These are phyloP conservation scores for Heliconius erato DNA, from an alignment of 2,888 invertebrate species.

Conservation along the genomic window DNA sequence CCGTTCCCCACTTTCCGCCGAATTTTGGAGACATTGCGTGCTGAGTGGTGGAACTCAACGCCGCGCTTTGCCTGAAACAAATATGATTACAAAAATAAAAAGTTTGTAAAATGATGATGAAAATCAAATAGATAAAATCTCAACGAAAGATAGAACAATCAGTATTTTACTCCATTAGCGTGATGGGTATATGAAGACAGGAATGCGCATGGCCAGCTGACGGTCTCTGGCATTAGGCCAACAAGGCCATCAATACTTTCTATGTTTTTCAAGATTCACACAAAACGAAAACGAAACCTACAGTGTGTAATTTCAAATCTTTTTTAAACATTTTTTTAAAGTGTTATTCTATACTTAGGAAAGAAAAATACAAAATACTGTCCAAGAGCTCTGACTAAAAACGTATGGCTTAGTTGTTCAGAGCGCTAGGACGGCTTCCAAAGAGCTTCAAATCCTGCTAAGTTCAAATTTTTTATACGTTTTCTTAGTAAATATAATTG, in stretches of 20 bases:
- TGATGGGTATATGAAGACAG: conserved; percentile 42
- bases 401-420: no score
- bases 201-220: conserved; percentile 48
- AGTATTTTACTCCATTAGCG: conserved; percentile 37
- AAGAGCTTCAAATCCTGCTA: no score
- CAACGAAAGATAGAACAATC: conserved; percentile 35
- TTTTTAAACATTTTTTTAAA: no score
- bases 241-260: conserved; percentile 49
- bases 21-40: no score
- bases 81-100: background rate
- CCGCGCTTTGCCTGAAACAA: background rate
- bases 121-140: conserved; percentile 14
- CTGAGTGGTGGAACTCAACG: no score
- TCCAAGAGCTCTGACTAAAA: no score
- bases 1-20: no score
- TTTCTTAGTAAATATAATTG: background rate
- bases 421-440: no score
- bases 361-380: no score
- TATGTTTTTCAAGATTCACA: conserved; percentile 44
- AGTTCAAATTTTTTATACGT: no score
- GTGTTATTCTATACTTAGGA: no score
- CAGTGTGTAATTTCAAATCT: conserved; percentile 3
- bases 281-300: conserved; percentile 31
- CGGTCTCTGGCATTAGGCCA: conserved; percentile 47
- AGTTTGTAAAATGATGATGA: background rate